Conservation (phyloP, 64 coral and sea anemone genomes). For the Astreopora myriophthalma region DNA sequence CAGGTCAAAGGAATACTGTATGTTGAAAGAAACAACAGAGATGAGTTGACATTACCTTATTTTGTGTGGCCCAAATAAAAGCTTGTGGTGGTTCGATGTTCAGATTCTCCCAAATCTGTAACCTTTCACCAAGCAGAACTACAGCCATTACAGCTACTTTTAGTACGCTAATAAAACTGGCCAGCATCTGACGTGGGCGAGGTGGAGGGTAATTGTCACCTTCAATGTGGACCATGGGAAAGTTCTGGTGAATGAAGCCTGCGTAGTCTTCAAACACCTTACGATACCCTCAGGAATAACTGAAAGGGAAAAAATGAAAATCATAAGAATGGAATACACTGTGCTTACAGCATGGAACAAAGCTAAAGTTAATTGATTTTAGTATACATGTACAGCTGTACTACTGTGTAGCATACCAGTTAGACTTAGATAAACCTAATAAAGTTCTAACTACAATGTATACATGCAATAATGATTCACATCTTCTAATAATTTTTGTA, state of each 20-base stretch:
- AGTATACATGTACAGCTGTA: too few relatives aligned
- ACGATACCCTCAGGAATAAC: slow-evolving; percentile 97
- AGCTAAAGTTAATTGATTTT: too few relatives aligned
- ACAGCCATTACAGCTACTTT: slow-evolving; percentile 80
- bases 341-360: too few relatives aligned
- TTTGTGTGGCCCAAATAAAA: slow-evolving; percentile 92
- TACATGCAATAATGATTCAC: too few relatives aligned
- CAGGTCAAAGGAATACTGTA: too few relatives aligned
- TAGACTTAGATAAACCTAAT: too few relatives aligned
- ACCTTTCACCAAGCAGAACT: slow-evolving; percentile 81
- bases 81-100: slow-evolving; percentile 79
- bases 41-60: slow-evolving; percentile 71
- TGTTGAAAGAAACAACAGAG: background rate
- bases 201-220: slow-evolving; percentile 97
- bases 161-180: slow-evolving; percentile 69
- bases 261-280: slow-evolving; percentile 99
- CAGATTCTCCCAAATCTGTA: slow-evolving; percentile 86
- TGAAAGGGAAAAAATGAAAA: slow-evolving; percentile 40
- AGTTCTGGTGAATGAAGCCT: slow-evolving; percentile 95
- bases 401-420: too few relatives aligned
- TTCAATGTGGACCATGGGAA: slow-evolving; percentile 81
- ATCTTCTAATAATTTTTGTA: too few relatives aligned
- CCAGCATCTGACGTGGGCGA: slow-evolving; percentile 80
- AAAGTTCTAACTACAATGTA: too few relatives aligned
- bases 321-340: background rate